Percentiles rank a stretch among this genome's conserved stretches.
Conservation (phyloP, 1,140 invertebrate species). For the Magallana angulata region DNA sequence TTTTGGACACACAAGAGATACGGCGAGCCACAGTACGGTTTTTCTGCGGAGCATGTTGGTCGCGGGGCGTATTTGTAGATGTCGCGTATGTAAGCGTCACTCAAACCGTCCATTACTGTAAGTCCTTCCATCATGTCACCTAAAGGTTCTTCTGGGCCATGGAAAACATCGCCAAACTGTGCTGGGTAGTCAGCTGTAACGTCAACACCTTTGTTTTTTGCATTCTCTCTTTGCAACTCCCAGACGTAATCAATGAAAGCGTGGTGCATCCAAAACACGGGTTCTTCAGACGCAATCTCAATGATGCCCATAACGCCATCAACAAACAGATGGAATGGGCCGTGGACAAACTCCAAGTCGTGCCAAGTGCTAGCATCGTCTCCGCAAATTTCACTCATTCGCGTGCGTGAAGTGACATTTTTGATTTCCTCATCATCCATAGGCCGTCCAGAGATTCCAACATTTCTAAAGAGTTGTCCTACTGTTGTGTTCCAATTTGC, state of each 20-base stretch:
- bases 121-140: constrained; percentile 43
- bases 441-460: constrained; percentile 56
- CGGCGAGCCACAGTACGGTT: constrained; percentile 64
- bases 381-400: constrained; percentile 50
- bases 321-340: constrained; percentile 69
- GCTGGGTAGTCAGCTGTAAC: constrained; percentile 60
- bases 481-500: constrained; percentile 68
- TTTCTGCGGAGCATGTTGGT: constrained; percentile 60
- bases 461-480: constrained; percentile 62
- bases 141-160: constrained; percentile 43
- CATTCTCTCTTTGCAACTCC: constrained; percentile 61
- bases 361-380: constrained; percentile 43
- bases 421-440: constrained; percentile 61
- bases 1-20: constrained; percentile 58
- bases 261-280: constrained; percentile 62
- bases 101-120: constrained; percentile 61
- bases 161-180: constrained; percentile 52
- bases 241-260: constrained; percentile 64
- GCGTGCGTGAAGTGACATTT: constrained; percentile 29
- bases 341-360: constrained; percentile 71
- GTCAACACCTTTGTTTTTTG: constrained; percentile 50
- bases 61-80: constrained; percentile 67
- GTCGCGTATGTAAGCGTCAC: constrained; percentile 56
- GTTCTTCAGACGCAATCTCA: constrained; percentile 72
- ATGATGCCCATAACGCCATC: constrained; percentile 73